Base-by-base conservation (phyloP, 2,797 vertebrate species). In the Hipposideros larvatus region DNA sequence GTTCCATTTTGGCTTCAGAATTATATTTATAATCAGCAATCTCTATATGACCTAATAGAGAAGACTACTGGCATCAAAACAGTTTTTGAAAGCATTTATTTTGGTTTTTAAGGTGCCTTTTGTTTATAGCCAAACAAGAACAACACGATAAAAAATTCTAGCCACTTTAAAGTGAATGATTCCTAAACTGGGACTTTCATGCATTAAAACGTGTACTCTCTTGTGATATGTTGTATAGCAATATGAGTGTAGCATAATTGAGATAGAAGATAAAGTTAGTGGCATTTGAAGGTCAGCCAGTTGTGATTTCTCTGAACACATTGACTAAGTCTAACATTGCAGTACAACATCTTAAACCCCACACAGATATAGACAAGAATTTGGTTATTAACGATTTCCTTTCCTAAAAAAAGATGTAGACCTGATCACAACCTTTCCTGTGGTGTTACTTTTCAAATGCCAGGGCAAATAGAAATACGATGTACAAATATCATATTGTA, bases 101-200 rank as follows among this genome's bases (percentile, higher is more conserved):
- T 90, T 59, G 11, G 41, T 88, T 96, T 77, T 82, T 48, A 90
- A 90, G 34, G 43, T 95, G 15, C 11, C 31, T 89, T 94, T 90
- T 90, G 71, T 90, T 65, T 93, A 41, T 86, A 79, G 28, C 31
- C 14, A n/a, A 82, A 75, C 83, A 51, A 96, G 63, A 97, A 85
- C 41, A 98, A 85, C 18, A 79, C 2, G 24, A 53, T 61, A 34
- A 88, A 63, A 86, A 88, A 93, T 77, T 84, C n/a, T 55, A 77
- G 87, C n/a, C 15, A 65, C 46, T 74, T 96, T 78, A 80, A 96
- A 95, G 55, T 71, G 48, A 88, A 79, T 80, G 53, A 41, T 46
- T 90, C 41, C 37, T 96, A 63, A 78, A 66, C 51, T 79, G 26
- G 9, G 34, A 92, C 43, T 73, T 85, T 21, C 41, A n/a, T 46